Evolutionary conservation across 92 coral and sea anemone genomes (phyloP).

Genomic region (Bergia sp.): DNA sequence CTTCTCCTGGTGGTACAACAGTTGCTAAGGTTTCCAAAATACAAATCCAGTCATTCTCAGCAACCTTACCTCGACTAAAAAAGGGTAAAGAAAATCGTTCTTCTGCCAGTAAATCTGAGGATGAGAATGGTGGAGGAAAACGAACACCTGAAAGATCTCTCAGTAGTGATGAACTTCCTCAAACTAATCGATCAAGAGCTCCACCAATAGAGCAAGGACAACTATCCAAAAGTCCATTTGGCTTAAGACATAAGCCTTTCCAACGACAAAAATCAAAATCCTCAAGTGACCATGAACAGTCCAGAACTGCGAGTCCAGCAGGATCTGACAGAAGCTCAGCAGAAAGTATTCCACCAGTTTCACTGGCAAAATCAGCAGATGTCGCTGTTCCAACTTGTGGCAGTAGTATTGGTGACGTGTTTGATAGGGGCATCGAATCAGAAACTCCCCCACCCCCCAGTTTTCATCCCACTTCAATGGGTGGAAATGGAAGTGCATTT

Average conservation of each 20-base stretch:
- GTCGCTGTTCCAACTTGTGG: not conserved
- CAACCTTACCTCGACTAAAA: constrained; percentile 67
- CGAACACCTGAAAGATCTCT: constrained; percentile 53
- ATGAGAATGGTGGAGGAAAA: constrained; percentile 63
- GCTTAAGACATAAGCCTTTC: constrained; percentile 66
- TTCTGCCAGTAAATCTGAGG: constrained; percentile 62
- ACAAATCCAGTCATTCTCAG: constrained; percentile 92
- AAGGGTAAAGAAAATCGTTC: constrained; percentile 72
- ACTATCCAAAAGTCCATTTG: constrained; percentile 58
- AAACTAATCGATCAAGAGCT: constrained; percentile 40
- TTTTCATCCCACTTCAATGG: not conserved
- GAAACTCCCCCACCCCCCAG: constrained; percentile 31
- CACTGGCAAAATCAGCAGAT: constrained; percentile 18
- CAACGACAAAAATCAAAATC: constrained; percentile 46
- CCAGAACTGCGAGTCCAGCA: constrained; percentile 31
- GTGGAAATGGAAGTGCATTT: constrained; percentile 21
- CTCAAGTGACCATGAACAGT: constrained; percentile 59
- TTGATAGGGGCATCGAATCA: constrained; percentile 23
- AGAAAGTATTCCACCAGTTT: constrained; percentile 14
- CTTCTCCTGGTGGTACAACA: constrained; percentile 85
- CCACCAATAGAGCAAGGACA: constrained; percentile 47
- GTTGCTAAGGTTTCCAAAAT: constrained; percentile 83
- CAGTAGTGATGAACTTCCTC: constrained; percentile 52
- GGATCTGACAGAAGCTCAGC: constrained; percentile 29
- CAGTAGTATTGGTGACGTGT: constrained; percentile 25